These are phyloP conservation scores for Drosophila silvestris DNA, from an alignment of 2,888 invertebrate species.

Conservation along the genomic window DNA sequence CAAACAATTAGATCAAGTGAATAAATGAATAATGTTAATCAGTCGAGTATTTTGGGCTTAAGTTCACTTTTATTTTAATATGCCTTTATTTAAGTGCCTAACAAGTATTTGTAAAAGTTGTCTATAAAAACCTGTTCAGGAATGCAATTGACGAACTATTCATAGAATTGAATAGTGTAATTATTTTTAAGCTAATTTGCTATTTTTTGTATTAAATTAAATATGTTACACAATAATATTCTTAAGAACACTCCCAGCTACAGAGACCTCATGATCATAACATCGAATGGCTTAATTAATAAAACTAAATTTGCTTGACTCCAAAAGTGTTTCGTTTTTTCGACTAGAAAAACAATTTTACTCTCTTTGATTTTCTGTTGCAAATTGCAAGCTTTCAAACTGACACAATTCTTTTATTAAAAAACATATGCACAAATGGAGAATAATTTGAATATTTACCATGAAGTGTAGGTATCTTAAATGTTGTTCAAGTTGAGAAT, in stretches of 20 bases:
- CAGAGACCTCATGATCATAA: neutral
- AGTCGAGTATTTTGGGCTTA: neutral
- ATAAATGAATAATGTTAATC: neutral
- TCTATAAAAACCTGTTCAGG: neutral
- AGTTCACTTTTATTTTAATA: neutral
- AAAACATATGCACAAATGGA: neutral
- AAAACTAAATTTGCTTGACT: neutral
- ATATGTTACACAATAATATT: neutral
- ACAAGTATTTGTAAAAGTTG: neutral
- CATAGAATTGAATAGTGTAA: neutral
- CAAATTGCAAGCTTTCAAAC: neutral
- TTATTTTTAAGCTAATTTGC: neutral
- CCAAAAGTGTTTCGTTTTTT: neutral
- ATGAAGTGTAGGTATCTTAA: neutral
- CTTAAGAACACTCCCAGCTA: neutral
- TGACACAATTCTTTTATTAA: neutral
- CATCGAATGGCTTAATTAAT: neutral
- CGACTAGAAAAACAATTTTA: neutral
- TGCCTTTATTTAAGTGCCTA: neutral
- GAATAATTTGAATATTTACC: neutral
- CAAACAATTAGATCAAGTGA: neutral
- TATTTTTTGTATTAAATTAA: neutral
- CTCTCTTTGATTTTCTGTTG: neutral
- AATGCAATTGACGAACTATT: neutral
- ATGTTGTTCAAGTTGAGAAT: slow-evolving; percentile 27